Evolutionary conservation across 2,797 vertebrate genomes (phyloP), one percentile per base, ranked within the genome.

Genomic region (Alectoris magna): DNA sequence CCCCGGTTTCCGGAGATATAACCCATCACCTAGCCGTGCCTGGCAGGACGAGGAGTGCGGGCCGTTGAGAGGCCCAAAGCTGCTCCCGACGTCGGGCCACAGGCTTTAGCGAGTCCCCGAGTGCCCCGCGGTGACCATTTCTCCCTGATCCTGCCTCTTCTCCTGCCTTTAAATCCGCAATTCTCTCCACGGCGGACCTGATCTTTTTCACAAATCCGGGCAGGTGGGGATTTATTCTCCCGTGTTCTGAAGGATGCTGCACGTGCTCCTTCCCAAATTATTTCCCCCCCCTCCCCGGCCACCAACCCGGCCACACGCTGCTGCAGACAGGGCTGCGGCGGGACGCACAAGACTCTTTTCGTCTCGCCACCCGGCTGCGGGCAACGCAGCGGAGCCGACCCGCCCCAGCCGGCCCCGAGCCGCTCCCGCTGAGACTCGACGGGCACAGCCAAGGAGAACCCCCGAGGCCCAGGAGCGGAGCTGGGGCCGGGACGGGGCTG

Each of bases 311-410:
- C 58, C 17, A 36, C 67, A n/a, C 43, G 9, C 0, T 1, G 7
- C 2, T 9, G 16, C 21, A 9, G 10, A 29, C 19, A 31, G 56
- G 48, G 8, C 41, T 4, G 14, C n/a, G 27, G n/a, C 2, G 11
- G 21, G 34, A 38, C 14, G 7, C 13, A 1, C 15, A 36, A 1
- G 4, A 3, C 24, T 10, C 15, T 14, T 14, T 26, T 49, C 24
- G 3, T 6, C 18, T 6, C 19, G 1, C 6, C 21, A 7, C 7
- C 16, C 9, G 7, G 1, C 2, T 0, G 3, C 8, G 2, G 41
- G 15, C 36, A 24, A 15, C 24, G 6, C 31, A 7, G 14, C 1
- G 29, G 27, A 13, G 5, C 84, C 51, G 44, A 11, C 3, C 13
- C 8, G 19, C 24, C 43, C 15, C 4, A 31, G 5, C 19, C 14